Conservation (phyloP, 2,113 vertebrate species). For the Oryctolagus cuniculus region DNA sequence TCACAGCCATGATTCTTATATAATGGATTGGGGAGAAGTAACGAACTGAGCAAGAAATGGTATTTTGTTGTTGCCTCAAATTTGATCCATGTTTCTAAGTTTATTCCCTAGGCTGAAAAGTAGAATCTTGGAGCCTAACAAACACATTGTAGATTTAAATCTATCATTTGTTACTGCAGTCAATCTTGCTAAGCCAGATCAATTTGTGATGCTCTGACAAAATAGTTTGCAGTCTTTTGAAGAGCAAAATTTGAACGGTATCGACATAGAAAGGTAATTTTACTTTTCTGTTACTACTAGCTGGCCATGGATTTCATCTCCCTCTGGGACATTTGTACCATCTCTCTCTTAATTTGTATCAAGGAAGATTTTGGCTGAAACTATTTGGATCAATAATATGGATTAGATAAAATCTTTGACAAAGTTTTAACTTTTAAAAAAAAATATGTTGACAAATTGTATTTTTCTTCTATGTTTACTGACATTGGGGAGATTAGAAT, state of each 20-base stretch:
- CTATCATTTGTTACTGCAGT: slow-evolving; percentile 14
- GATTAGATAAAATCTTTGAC: neutral
- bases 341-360: slow-evolving; percentile 23
- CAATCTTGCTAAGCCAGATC: slow-evolving; percentile 2
- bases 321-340: neutral
- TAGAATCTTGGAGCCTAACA: neutral
- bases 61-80: slow-evolving; percentile 50
- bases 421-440: neutral
- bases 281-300: neutral
- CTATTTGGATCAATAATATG: neutral
- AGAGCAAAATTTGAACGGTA: slow-evolving; percentile 28
- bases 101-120: slow-evolving; percentile 6
- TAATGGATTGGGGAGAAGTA: neutral
- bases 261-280: slow-evolving; percentile 19
- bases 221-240: neutral
- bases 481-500: neutral
- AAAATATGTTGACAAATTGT: neutral
- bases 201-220: slow-evolving; percentile 31
- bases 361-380: neutral
- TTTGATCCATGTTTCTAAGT: slow-evolving; percentile 47
- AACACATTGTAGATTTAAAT: slow-evolving; percentile 50
- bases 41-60: slow-evolving; percentile 13
- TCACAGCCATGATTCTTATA: slow-evolving; percentile 6
- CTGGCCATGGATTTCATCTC: neutral
- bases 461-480: slow-evolving; percentile 30